Percentiles rank a stretch among this genome's conserved stretches.
Evolutionary conservation across 92 coral and sea anemone genomes (phyloP).

Genomic region (Parazoanthus darwini): DNA sequence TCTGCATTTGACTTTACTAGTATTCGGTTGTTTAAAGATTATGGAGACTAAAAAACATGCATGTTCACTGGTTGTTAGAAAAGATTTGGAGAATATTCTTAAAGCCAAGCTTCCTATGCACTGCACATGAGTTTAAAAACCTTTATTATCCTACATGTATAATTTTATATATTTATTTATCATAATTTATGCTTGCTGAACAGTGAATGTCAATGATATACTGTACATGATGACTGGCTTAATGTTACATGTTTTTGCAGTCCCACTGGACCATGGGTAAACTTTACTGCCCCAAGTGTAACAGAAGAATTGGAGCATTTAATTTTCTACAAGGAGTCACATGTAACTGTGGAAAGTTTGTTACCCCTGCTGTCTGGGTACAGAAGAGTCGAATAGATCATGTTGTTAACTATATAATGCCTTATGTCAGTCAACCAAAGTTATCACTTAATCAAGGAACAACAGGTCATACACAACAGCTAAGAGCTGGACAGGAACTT

Average conservation of each 20-base stretch:
- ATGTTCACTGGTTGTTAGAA: too few species aligned
- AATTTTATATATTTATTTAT: too few species aligned
- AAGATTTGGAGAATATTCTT: too few species aligned
- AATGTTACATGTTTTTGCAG: constrained; percentile 23
- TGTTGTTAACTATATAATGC: background rate
- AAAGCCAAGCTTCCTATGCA: too few species aligned
- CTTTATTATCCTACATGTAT: too few species aligned
- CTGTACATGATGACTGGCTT: too few species aligned
- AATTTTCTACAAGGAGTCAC: constrained; percentile 79
- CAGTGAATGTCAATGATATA: too few species aligned
- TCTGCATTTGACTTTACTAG: too few species aligned
- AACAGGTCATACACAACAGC: background rate
- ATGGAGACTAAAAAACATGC: too few species aligned
- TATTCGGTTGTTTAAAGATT: too few species aligned
- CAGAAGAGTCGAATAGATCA: constrained; percentile 88
- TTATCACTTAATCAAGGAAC: background rate
- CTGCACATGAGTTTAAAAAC: too few species aligned
- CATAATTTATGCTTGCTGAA: too few species aligned
- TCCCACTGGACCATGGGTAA: constrained; percentile 92
- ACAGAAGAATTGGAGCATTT: constrained; percentile 87
- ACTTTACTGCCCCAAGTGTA: constrained; percentile 84
- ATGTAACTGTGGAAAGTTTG: constrained; percentile 78
- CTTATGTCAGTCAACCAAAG: constrained; percentile 32
- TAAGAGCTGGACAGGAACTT: background rate
- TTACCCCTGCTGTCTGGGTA: constrained; percentile 92